These are phyloP conservation scores for Brachyopa scutellaris DNA, from an alignment of 2,888 invertebrate genomes.

Conservation along the genomic window DNA sequence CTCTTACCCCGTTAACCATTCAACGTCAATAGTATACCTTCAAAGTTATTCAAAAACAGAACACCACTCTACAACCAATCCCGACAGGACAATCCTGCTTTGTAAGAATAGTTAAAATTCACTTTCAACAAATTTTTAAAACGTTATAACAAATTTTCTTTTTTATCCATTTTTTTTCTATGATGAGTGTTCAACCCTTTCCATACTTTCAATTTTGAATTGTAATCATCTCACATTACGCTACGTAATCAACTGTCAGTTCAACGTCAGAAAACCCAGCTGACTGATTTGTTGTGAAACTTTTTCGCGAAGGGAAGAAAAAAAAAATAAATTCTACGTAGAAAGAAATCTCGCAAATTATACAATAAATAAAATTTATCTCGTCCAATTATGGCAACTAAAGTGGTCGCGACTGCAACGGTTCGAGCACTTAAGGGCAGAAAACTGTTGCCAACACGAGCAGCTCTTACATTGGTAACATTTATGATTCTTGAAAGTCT, in stretches of 20 bases:
- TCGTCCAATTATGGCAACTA: constrained; percentile 86
- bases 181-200: background rate
- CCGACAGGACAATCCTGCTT: too few species aligned
- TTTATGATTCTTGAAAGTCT: constrained; percentile 50
- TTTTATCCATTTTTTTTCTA: background rate
- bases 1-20: too few species aligned
- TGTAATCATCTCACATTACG: too few species aligned
- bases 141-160: too few species aligned
- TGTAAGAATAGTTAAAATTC: too few species aligned
- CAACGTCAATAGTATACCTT: too few species aligned
- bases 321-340: background rate
- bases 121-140: too few species aligned
- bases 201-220: too few species aligned
- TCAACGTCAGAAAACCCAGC: constrained; percentile 9
- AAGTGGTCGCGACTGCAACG: constrained; percentile 92
- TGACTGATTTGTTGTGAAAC: constrained; percentile 70
- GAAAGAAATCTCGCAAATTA: constrained; percentile 35
- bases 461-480: constrained; percentile 89
- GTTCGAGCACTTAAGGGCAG: constrained; percentile 93
- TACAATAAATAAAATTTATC: constrained; percentile 41
- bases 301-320: background rate
- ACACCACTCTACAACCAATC: too few species aligned
- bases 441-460: constrained; percentile 89
- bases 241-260: constrained; percentile 29
- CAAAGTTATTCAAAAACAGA: too few species aligned